These are phyloP conservation scores for Drusus annulatus DNA, from an alignment of 1,140 invertebrate genomes.

Conservation along the genomic window DNA sequence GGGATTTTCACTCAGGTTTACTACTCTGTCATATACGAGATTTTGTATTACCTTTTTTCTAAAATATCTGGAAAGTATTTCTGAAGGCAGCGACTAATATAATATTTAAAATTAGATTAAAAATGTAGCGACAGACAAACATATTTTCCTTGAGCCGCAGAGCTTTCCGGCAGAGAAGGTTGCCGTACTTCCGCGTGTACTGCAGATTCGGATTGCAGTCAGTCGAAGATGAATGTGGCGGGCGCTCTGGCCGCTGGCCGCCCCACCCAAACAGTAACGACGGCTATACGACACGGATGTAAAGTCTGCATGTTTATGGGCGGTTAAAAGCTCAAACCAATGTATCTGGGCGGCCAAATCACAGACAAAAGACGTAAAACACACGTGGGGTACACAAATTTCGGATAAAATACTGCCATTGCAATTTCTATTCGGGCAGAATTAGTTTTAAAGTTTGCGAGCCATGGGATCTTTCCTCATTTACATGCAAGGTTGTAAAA, in stretches of 20 bases:
- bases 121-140: too few species aligned
- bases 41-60: too few species aligned
- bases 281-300: constrained; percentile 9
- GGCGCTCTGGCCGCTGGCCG: background rate
- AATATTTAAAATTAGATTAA: too few species aligned
- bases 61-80: too few species aligned
- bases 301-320: background rate
- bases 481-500: too few species aligned
- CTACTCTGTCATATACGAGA: too few species aligned
- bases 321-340: constrained; percentile 18
- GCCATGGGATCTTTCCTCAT: background rate
- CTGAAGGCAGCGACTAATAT: too few species aligned
- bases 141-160: background rate
- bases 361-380: constrained; percentile 19
- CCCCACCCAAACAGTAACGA: background rate
- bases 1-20: too few species aligned
- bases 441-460: background rate
- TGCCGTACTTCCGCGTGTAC: background rate
- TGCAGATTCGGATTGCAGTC: background rate
- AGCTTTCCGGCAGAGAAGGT: background rate
- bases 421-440: background rate
- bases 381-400: constrained; percentile 1
- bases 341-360: background rate
- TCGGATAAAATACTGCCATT: background rate
- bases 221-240: background rate